Base-by-base conservation (phyloP, 2,113 vertebrate species). In the Zootoca vivipara region DNA sequence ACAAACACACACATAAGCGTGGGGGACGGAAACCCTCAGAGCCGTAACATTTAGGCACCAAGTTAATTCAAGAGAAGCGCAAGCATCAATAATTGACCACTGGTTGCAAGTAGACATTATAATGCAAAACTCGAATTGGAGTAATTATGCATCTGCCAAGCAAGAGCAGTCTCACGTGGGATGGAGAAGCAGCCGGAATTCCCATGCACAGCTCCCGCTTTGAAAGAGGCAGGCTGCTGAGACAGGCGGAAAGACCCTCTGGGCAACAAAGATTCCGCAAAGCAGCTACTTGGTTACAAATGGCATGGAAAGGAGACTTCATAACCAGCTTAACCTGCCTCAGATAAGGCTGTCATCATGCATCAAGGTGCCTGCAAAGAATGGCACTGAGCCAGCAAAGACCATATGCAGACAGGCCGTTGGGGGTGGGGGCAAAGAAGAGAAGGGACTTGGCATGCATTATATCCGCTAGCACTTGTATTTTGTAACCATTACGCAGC, bases 171-270 rank as follows among this genome's bases (percentile, higher is more conserved):
- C 24, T 72, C 73, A 74, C 82, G 83, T 30, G 38, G 22, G 92
- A 91, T 70, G 5, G 15, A 75, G 81, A 85, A 89, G 62, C 62
- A 90, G 40, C 87, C 46, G 9, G 46, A 87, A 93, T 91, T 95
- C 84, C 73, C 40, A 89, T 4, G 87, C 26, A 56, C 4, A 8
- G 77, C 10, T 15, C 86, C 38, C 90, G 62, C 78, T 52, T 70
- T 15, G 89, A 94, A 96, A 93, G 81, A 13, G 86, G 87, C 33
- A 64, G 94, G 90, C 83, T 92, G 86, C 72, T 82, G 88, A 87
- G 69, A 65, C 40, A 89, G 85, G 74, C 93, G 86, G 94, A 93
- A 91, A 90, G 40, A 94, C 1, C 72, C 87, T 62, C 42, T 86
- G 84, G 85, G 8, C 16, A 85, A 16, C 83, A 82, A 79, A 46